Percentiles rank a stretch among this genome's conserved stretches.
Conservation (phyloP, 2,113 vertebrate species). For the Brachypodius melanocephalos region DNA sequence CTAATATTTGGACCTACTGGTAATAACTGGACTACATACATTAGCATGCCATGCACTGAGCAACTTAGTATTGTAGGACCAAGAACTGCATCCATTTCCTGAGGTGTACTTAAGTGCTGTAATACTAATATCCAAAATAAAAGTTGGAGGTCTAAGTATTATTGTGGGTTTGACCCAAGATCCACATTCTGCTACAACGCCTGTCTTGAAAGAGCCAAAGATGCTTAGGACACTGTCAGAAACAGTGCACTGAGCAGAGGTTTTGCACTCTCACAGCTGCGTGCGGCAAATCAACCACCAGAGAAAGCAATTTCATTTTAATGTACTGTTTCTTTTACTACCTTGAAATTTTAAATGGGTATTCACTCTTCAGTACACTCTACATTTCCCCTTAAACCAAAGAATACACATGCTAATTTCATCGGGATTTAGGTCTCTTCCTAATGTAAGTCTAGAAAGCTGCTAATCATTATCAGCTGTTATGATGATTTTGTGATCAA, state of each 20-base stretch:
- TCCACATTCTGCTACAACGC: not conserved
- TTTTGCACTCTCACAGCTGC: not conserved
- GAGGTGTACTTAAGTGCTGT: not conserved
- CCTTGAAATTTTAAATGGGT: not conserved
- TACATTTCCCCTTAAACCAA: not conserved
- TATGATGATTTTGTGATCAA: not conserved
- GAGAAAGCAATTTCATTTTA: not conserved
- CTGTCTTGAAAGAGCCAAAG: not conserved
- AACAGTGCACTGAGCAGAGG: not conserved
- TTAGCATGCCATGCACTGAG: not conserved
- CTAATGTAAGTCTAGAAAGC: not conserved
- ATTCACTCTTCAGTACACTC: not conserved
- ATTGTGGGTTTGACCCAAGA: not conserved
- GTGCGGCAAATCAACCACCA: fast-evolving
- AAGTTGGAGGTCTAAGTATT: not conserved
- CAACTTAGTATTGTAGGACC: not conserved
- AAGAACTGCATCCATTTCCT: not conserved
- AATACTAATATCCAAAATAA: not conserved
- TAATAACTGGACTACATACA: not conserved
- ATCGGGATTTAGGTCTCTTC: not conserved
- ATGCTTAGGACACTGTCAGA: not conserved
- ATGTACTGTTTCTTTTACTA: not conserved
- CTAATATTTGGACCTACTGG: not conserved
- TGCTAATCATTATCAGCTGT: not conserved
- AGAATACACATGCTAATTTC: not conserved